Base-by-base conservation (phyloP, 2,113 vertebrate species). In the Oncorhynchus tshawytscha region DNA sequence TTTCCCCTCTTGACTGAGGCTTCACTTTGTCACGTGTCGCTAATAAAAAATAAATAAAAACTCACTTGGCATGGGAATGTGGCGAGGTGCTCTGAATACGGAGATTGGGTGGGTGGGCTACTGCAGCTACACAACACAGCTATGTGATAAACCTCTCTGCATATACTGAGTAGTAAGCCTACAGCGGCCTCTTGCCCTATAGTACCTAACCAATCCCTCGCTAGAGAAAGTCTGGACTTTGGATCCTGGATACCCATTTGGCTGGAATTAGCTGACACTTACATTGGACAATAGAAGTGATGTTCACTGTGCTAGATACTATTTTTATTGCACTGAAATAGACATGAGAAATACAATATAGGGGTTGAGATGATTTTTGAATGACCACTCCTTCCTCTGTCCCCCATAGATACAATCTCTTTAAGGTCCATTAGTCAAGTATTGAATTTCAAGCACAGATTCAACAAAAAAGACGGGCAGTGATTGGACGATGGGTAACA, bases 41-140 rank as follows among this genome's bases (percentile, higher is more conserved):
- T 92, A 93, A 93, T 93, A 82, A 91, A 45, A 5, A 34, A 1
- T 7, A 34, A 1, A 34, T 2, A 92, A 91, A 92, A 87, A 85
- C 83, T 87, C 91, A 90, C 83, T 8, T 48, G 27, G 48, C 29
- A 83, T 77, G 82, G 87, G 89, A 93, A 94, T 93, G 88, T 93
- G 79, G 81, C 85, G 27, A 76, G 75, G 69, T 75, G 70, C 60
- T 89, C 81, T 64, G 65, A 92, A 67, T 72, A 78, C 71, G 31
- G 22, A 67, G 74, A 70, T 78, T 75, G 27, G 27, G 74, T 57
- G 29, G 9, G 65, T 45, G 39, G 8, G 9, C 13, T 13, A 3
- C 7, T 18, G 45, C 34, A n/a, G 68, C 13, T 24, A 24, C n/a
- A 45, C 39, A 11, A 45, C 39, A 45, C 9, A 3, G 39, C 39